Evolutionary conservation across 2,113 vertebrate species (phyloP), one percentile per base, ranked within the genome.

Genomic region (Nycticebus coucang): DNA sequence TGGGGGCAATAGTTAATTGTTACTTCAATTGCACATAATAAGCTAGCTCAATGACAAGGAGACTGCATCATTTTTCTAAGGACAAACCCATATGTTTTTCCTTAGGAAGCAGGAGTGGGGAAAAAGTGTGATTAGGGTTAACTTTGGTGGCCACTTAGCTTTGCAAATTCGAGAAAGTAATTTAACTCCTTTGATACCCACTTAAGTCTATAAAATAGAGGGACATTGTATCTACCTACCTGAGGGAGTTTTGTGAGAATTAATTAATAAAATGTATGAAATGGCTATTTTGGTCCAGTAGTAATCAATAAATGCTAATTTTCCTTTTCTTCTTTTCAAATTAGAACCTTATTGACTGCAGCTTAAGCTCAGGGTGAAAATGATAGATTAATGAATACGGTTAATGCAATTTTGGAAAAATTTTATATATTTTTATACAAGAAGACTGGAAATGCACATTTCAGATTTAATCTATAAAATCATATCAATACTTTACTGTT

Each of bases 191-290:
- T 62, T 68, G 22, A 82, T 50, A 5, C 19, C 80, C n/a, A 37
- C 37, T 82, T 91, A 74, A 91, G 84, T 68, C n/a, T 74, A 80
- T 92, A 87, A 93, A 80, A 93, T 8, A 84, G 12, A 68, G 18
- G 13, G 17, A 71, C 79, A 41, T 93, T 74, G 75, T 72, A 57
- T 66, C 14, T 68, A 57, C 8, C 12, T 26, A 57, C 35, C 14
- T 45, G 35, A 80, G 14, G 62, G 24, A 18, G 78, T 35, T 93
- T 82, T 79, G n/a, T 81, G 57, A 86, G 80, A 91, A 81, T 87
- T 11, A 81, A 77, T 85, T 18, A 64, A 37, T 37, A 59, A 79
- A 77, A 89, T 74, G 41, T 18, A 74, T 24, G 78, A 86, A 53
- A 60, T 57, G 45, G 33, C n/a, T 89, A 57, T 85, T 62, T 2